Base-by-base conservation (phyloP, 2,797 vertebrate genomes). In the Danio aesculapii region DNA sequence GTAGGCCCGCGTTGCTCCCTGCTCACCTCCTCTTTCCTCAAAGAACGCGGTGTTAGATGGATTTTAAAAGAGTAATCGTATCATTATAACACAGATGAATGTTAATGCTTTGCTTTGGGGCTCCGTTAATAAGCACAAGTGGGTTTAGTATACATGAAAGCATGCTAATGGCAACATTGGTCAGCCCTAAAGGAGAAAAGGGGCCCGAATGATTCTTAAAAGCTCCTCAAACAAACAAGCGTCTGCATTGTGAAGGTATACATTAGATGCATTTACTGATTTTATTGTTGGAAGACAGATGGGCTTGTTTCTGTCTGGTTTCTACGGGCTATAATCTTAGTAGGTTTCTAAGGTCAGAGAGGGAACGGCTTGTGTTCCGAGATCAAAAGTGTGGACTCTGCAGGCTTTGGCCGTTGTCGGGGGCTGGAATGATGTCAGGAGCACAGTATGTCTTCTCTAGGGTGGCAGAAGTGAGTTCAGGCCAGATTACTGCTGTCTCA, bases 141-240 rank as follows among this genome's bases (percentile, higher is more conserved):
- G 75, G 53, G 69, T 81, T 67, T 67, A 63, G 55, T 43, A 44
- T 13, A 75, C 70, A 81, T 83, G n/a, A 81, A 83, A 78, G 49
- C 50, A 43, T 50, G 2, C n/a, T 76, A 70, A 78, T 81, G 53
- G 44, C 73, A 73, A 79, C 67, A 64, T 68, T 62, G 72, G 50
- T 55, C 17, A 66, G 53, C 13, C 41, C 9, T 67, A 9, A 46
- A 67, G 50, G 62, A 77, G 30, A n/a, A 66, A 66, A 49, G 10
- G n/a, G n/a, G 5, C n/a, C 0, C 5, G 41, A 49, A n/a, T 17
- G 11, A n/a, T 53, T 53, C 50, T 66, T 50, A 19, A 66, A 67
- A 77, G 75, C 19, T 46, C 9, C 7, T 39, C 41, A 8, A 14
- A 58, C n/a, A 68, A 58, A 30, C 66, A 49, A 78, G 16, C 1